Percentiles rank a stretch among this genome's conserved stretches.
These are phyloP conservation scores for Dexiosoma caninum DNA, from an alignment of 2,888 invertebrate species.

Conservation along the genomic window DNA sequence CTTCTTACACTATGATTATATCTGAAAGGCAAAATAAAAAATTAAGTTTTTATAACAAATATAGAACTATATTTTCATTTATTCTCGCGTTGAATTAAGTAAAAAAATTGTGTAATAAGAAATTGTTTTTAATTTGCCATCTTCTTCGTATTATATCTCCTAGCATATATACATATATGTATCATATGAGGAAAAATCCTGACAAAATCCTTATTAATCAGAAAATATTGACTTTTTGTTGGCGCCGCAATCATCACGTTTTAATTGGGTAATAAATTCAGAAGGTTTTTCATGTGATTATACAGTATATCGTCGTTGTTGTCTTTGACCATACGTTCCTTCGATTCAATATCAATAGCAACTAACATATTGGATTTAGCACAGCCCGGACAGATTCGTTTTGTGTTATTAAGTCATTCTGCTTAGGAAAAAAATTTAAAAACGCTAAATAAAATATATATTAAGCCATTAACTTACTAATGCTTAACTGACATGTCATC, in stretches of 20 bases:
- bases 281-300: conserved; percentile 78
- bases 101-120: no score
- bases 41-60: no score
- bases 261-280: conserved; percentile 77
- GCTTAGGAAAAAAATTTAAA: neutral
- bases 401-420: conserved; percentile 66
- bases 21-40: no score
- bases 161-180: no score
- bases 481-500: conserved; percentile 71
- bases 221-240: conserved; percentile 79
- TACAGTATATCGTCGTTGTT: conserved; percentile 71
- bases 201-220: no score
- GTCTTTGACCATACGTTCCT: conserved; percentile 70
- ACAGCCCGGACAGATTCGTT: conserved; percentile 64
- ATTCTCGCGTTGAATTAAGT: no score
- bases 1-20: no score
- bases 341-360: conserved; percentile 73
- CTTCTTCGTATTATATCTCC: no score
- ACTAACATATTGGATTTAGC: conserved; percentile 72
- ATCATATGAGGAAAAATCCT: no score
- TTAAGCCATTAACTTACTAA: conserved; percentile 68
- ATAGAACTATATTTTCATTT: no score
- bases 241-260: conserved; percentile 79
- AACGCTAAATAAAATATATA: neutral
- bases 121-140: no score